phyloP scores from a whole-genome alignment of 2,113 vertebrate genomes.

The Mirza zaza region DNA sequence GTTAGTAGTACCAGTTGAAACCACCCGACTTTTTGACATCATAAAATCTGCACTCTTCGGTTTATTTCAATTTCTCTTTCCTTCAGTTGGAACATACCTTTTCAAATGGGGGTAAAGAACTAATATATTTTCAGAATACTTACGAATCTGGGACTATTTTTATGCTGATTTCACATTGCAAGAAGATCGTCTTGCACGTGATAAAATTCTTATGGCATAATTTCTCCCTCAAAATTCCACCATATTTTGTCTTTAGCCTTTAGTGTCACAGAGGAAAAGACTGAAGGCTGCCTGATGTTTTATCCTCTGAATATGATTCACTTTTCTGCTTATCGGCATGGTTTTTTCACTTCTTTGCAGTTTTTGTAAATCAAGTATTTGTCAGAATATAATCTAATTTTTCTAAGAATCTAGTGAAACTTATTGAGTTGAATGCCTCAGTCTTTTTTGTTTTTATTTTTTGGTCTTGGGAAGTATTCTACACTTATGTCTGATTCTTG shows the following conservation, averaged over 20 bases:
- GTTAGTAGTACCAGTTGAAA: background rate
- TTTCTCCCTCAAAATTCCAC: background rate
- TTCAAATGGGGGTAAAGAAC: background rate
- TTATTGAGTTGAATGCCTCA: background rate
- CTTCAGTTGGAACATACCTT: background rate
- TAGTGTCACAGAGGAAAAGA: background rate
- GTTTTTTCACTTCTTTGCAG: background rate
- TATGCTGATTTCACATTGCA: background rate
- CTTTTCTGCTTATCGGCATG: background rate
- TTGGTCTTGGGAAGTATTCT: background rate
- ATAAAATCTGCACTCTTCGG: background rate
- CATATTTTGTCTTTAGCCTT: background rate
- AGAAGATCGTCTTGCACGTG: background rate
- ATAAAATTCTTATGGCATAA: background rate
- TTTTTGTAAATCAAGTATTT: background rate
- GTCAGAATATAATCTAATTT: conserved; percentile 3
- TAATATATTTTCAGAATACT: background rate
- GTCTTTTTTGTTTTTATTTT: background rate
- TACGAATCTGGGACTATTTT: background rate
- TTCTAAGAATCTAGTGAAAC: background rate
- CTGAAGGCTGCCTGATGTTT: background rate
- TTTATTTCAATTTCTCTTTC: background rate
- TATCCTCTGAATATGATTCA: background rate
- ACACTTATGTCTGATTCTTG: background rate
- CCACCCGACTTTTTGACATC: background rate